phyloP scores from a whole-genome alignment of 2,797 vertebrate genomes.

The Poeciliopsis infans region DNA sequence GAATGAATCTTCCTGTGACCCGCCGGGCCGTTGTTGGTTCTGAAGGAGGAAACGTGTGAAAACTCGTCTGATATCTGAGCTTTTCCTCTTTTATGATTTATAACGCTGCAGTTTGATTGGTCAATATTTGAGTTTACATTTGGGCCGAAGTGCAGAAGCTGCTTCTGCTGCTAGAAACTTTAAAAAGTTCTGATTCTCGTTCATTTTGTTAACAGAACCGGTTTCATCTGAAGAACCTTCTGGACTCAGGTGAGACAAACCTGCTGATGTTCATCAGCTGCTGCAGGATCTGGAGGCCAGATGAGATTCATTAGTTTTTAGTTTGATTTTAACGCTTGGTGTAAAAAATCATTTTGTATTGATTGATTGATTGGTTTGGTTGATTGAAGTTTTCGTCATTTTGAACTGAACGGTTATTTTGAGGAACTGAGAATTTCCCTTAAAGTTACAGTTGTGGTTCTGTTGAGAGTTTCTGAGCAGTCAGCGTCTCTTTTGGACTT shows the following conservation, averaged over 20 bases:
- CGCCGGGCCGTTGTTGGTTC: not conserved
- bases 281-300: not conserved
- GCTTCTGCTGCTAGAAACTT: not conserved
- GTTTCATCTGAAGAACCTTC: not conserved
- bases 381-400: too few relatives aligned
- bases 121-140: conserved; percentile 30
- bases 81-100: conserved; percentile 28
- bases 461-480: not conserved
- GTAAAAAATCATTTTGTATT: too few relatives aligned
- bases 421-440: too few relatives aligned
- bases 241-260: not conserved
- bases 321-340: not conserved
- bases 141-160: not conserved
- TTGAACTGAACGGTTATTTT: too few relatives aligned
- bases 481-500: not conserved
- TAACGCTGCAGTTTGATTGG: not conserved
- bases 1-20: not conserved
- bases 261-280: not conserved
- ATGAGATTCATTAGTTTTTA: not conserved
- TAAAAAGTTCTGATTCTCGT: not conserved
- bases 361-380: too few relatives aligned
- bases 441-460: not conserved
- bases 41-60: not conserved
- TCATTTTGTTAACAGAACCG: not conserved
- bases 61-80: not conserved